Evolutionary conservation across 2,113 vertebrate species (phyloP), one percentile per base, ranked within the genome.

Genomic region (Spermophilus dauricus): DNA sequence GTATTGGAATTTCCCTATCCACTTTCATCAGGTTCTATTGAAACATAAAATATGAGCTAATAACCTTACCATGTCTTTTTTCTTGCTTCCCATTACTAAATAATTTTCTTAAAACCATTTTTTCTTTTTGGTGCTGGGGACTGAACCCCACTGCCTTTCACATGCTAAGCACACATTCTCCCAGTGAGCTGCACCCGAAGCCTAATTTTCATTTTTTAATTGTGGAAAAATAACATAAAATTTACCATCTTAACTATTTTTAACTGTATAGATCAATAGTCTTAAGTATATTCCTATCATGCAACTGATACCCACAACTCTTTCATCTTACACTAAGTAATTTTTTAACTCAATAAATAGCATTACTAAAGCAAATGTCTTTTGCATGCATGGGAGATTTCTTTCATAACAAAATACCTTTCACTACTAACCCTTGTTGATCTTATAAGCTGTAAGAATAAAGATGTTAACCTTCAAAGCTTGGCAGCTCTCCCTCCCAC

Each of bases 331-430:
- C 4, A n/a, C 28, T 45, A 87, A 42, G 10, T 16, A 81, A 91
- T 73, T 70, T 39, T 88, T 87, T 37, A 63, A 63, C 61, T 63
- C 61, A 65, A 53, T 53, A 72, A n/a, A 61, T 0, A 45, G 14
- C 1, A 58, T 42, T 45, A 78, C 51, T 92, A 89, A 97, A 90
- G 69, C 28, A 95, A 81, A 75, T 83, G 45, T 34, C 51, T 73
- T 89, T 42, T 65, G 37, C 72, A 69, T 53, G 53, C 77, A 37
- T 18, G 53, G 10, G 51, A 61, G 22, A 61, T 73, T 80, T 96
- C 20, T 96, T 96, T 86, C 80, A 86, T 56, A 82, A 88, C 12
- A 63, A 83, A 96, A 26, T 93, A 93, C 83, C 16, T 69, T 86
- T 88, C 17, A 56, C 5, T 82, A 78, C 20, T 56, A 87, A 67